Base-by-base conservation (phyloP, 2,797 vertebrate species). In the Yasuhikotakia modesta region DNA sequence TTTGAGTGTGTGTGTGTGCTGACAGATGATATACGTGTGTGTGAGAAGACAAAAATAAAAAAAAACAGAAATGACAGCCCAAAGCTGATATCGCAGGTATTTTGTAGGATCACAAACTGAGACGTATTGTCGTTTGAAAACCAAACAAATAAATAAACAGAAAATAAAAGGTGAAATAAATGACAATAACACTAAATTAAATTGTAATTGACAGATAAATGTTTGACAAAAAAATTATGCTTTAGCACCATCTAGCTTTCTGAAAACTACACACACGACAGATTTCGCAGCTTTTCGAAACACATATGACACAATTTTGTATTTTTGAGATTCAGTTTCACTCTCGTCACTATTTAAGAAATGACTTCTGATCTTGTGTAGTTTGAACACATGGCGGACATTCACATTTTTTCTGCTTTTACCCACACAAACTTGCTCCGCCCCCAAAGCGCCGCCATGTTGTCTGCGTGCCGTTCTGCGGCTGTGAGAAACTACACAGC, bases 381-480 rank as follows among this genome's bases (percentile, higher is more conserved):
- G n/a, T n/a, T n/a, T n/a, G n/a, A n/a, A n/a, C n/a, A n/a, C n/a
- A n/a, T n/a, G n/a, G n/a, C n/a, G n/a, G n/a, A n/a, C n/a, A n/a
- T n/a, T n/a, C n/a, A n/a, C n/a, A n/a, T n/a, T n/a, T n/a, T n/a
- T n/a, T n/a, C n/a, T n/a, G n/a, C n/a, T n/a, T n/a, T n/a, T n/a
- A n/a, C 24, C 22, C 17, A 61, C 14, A 69, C 27, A 21, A 21
- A 43, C 61, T 14, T 19, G 13, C 8, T 1, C 11, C 55, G n/a
- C 24, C 13, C 4, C 46, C 27, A 73, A 65, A 50, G 27, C 43
- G 22, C 11, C 24, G 57, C 27, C 35, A 30, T 35, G 67, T 79
- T 69, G 45, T n/a, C 17, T 43, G 52, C 39, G 71, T 80, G 61
- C 74, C 70, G 55, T 27, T 80, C 50, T 65, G 68, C 46, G 70